phyloP scores from a whole-genome alignment of 2,113 vertebrate species.

The Pteruthius melanotis region DNA sequence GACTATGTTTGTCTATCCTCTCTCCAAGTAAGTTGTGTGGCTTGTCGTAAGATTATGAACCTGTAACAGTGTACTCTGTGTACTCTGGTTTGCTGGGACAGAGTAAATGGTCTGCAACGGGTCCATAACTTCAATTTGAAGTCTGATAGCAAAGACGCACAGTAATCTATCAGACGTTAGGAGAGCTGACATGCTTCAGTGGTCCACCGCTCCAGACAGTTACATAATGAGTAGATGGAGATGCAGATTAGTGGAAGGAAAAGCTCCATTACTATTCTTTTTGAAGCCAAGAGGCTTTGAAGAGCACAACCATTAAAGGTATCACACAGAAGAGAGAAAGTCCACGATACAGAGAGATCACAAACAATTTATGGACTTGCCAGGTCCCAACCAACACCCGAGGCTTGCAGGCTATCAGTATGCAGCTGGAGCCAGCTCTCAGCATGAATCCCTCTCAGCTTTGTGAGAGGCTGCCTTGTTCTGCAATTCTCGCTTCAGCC shows the following conservation, averaged over 20 bases:
- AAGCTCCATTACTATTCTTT: background rate
- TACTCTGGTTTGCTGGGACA: background rate
- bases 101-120: background rate
- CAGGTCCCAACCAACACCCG: background rate
- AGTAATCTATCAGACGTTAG: background rate
- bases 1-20: background rate
- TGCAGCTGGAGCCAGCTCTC: background rate
- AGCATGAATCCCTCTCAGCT: background rate
- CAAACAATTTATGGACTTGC: background rate
- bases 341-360: background rate
- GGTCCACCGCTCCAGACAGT: background rate
- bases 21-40: background rate
- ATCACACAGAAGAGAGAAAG: background rate
- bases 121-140: background rate
- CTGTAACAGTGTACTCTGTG: background rate
- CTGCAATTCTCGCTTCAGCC: background rate
- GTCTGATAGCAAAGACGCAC: background rate
- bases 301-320: background rate
- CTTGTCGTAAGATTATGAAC: background rate
- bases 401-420: background rate
- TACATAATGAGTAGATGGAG: background rate
- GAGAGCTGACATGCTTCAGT: background rate
- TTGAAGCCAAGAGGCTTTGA: background rate
- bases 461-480: background rate
- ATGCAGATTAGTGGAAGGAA: background rate